phyloP scores from a whole-genome alignment of 2,797 vertebrate species.

The Chelonia mydas region DNA sequence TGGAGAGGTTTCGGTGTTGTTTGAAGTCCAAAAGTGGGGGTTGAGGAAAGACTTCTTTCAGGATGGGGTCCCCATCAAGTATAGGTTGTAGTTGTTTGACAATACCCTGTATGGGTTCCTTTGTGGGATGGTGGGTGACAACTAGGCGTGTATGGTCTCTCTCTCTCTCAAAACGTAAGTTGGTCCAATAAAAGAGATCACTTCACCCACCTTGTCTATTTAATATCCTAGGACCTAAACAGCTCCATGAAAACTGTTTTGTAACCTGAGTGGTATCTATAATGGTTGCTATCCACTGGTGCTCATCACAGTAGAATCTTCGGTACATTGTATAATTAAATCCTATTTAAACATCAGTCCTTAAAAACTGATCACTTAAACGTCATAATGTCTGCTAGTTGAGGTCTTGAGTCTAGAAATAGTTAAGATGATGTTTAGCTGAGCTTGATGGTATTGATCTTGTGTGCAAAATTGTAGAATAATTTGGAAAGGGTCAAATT shows the following conservation, averaged over 20 bases:
- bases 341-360: not conserved
- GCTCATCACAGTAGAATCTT: not conserved
- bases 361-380: not conserved
- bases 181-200: not conserved
- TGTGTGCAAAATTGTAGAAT: not conserved
- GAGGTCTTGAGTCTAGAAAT: not conserved
- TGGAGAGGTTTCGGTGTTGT: not conserved
- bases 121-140: not conserved
- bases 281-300: not conserved
- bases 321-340: fast-evolving
- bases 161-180: not conserved
- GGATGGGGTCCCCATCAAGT: not conserved
- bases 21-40: not conserved
- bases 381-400: not conserved
- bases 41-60: not conserved
- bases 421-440: not conserved
- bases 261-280: not conserved
- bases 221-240: not conserved
- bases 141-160: not conserved
- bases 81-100: not conserved
- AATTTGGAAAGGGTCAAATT: not conserved
- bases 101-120: not conserved
- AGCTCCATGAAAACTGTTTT: not conserved
- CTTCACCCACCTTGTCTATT: not conserved
- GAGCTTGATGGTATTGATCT: not conserved